Evolutionary conservation across 2,113 vertebrate genomes (phyloP).

Genomic region (Fulica atra): DNA sequence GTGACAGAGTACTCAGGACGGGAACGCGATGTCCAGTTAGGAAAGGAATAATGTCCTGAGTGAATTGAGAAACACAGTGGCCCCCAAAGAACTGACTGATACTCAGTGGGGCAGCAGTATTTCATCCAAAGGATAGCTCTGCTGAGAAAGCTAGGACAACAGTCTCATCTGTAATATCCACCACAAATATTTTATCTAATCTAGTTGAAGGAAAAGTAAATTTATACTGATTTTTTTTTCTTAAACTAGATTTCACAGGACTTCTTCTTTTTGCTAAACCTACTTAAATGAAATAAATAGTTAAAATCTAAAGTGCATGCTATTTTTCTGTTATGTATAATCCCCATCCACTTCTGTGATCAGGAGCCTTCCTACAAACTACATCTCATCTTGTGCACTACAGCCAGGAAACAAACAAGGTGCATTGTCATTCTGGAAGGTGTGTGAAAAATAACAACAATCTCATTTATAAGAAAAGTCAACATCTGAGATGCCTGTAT

Average conservation of each 20-base stretch:
- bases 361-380: neutral
- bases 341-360: neutral
- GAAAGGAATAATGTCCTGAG: neutral
- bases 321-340: neutral
- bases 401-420: neutral
- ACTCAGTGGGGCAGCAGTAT: neutral
- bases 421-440: neutral
- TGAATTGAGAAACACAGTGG: neutral
- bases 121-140: neutral
- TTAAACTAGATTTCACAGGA: neutral
- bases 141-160: neutral
- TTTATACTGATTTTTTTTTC: neutral
- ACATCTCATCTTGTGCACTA: neutral
- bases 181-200: neutral
- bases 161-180: neutral
- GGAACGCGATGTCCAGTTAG: neutral
- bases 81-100: neutral
- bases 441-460: neutral
- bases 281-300: neutral
- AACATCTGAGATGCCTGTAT: neutral
- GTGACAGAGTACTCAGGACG: neutral
- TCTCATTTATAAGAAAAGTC: neutral
- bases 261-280: neutral
- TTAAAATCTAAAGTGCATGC: neutral
- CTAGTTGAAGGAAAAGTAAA: neutral